Conservation (phyloP, 2,888 invertebrate species). For the Apamea monoglypha region DNA sequence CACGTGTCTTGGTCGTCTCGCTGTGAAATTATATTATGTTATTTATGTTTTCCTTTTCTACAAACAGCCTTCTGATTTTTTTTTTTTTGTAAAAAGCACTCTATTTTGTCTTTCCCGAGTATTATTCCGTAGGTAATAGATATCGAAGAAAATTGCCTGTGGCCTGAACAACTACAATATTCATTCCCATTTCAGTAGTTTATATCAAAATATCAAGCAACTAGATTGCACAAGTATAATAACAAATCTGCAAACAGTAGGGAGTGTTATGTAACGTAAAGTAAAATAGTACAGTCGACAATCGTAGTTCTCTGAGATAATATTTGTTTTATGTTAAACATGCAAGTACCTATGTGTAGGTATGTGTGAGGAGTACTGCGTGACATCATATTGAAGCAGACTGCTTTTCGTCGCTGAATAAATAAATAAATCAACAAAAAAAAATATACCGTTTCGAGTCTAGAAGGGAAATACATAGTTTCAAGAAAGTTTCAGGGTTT, state of each 20-base stretch:
- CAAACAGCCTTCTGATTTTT: too few species aligned
- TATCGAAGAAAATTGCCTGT: background rate
- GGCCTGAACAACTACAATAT: background rate
- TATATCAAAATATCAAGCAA: conserved; percentile 52
- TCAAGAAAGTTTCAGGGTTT: background rate
- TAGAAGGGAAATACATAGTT: background rate
- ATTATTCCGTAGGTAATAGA: background rate
- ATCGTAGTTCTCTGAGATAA: conserved; percentile 56
- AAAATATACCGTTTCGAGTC: background rate
- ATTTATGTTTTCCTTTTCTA: background rate
- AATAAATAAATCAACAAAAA: conserved; percentile 22
- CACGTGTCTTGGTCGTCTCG: too few species aligned
- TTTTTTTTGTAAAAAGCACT: too few species aligned
- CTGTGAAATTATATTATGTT: too few species aligned
- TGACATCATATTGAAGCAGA: conserved; percentile 57
- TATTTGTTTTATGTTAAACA: conserved; percentile 65
- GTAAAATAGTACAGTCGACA: conserved; percentile 51
- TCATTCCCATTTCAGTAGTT: conserved; percentile 40
- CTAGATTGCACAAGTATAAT: conserved; percentile 48
- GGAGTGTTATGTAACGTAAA: conserved; percentile 55
- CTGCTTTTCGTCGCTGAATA: conserved; percentile 18
- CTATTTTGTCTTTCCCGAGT: too few species aligned
- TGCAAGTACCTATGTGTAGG: conserved; percentile 23
- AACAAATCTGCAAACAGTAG: conserved; percentile 53
- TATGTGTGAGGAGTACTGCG: conserved; percentile 29